Conservation (phyloP, 2,888 invertebrate genomes). For the Orthosia cruda region DNA sequence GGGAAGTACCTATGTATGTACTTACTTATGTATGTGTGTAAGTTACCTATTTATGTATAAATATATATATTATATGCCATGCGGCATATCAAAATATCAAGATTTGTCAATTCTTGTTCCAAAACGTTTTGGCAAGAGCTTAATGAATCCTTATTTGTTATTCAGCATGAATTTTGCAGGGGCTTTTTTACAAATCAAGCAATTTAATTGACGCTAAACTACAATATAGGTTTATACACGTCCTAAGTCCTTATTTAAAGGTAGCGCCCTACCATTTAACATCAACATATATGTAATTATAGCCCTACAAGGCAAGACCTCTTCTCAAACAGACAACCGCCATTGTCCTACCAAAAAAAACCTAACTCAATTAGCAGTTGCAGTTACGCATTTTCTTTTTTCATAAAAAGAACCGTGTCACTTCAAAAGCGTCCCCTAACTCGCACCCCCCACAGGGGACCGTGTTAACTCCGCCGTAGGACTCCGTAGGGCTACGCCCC, state of each 20-base stretch:
- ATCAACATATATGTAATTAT: background rate
- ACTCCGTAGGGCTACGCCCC: conserved; percentile 65
- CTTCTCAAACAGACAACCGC: background rate
- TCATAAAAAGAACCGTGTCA: conserved; percentile 19
- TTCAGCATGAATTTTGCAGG: too few relatives aligned
- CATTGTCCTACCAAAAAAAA: conserved; percentile 9
- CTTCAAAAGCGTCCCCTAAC: conserved; percentile 53
- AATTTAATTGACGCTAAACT: background rate
- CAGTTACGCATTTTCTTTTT: conserved; percentile 20
- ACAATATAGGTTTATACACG: background rate
- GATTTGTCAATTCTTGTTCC: too few relatives aligned
- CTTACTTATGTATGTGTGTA: background rate
- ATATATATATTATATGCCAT: background rate
- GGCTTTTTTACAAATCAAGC: background rate
- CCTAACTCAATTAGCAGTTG: conserved; percentile 27
- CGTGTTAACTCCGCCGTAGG: conserved; percentile 59
- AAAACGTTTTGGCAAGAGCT: too few relatives aligned
- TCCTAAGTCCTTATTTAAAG: background rate
- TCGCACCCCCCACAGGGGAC: conserved; percentile 61
- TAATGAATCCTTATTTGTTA: too few relatives aligned
- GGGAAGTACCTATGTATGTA: background rate
- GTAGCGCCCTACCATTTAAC: background rate
- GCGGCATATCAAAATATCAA: too few relatives aligned
- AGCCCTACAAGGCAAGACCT: background rate
- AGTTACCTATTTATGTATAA: background rate